Base-by-base conservation (phyloP, 2,888 invertebrate species). In the Acronicta leporina region DNA sequence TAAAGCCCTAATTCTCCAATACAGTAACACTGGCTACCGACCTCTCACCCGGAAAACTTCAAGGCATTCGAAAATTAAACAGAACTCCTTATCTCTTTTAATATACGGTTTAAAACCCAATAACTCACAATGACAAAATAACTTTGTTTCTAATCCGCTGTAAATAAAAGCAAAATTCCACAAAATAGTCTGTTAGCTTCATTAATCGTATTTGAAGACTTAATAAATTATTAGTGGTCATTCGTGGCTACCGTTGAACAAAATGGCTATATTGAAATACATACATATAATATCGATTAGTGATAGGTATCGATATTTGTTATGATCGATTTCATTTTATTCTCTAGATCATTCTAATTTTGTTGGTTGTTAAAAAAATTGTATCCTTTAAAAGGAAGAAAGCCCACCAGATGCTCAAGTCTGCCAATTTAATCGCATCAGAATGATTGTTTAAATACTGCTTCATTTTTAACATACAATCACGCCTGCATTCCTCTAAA, bases 161-260 rank as follows among this genome's bases (percentile, higher is more conserved):
- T 83, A 79, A 83, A 87, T 81, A 78, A 81, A 38, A 51, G 54
- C 61, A 53, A 54, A 77, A 84, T 82, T 81, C 77, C 77, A 81
- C 70, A 75, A 82, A 85, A 75, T 82, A 83, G 79, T 76, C 75
- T 83, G 82, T 80, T 80, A n/a, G 50, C 61, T 56, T 79, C 81
- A 82, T 86, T 85, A 86, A 87, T 84, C 77, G 81, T 76, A 75
- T 73, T 78, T 72, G 80, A 80, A 76, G 69, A 65, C 58, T 78
- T 68, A 80, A 80, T 82, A 65, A 81, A 83, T 81, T 58, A 73
- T 46, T 59, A 14, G 50, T 54, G 41, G 47, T 68, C 33, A 51
- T 67, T 66, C 45, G 38, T 27, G n/a, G 38, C 35, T 20, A 44
- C 25, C 11, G 27, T 42, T 48, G 48, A 41, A 38, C 42, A 48